Base-by-base conservation (phyloP, 2,888 invertebrate genomes). In the Parasteatoda lunata region DNA sequence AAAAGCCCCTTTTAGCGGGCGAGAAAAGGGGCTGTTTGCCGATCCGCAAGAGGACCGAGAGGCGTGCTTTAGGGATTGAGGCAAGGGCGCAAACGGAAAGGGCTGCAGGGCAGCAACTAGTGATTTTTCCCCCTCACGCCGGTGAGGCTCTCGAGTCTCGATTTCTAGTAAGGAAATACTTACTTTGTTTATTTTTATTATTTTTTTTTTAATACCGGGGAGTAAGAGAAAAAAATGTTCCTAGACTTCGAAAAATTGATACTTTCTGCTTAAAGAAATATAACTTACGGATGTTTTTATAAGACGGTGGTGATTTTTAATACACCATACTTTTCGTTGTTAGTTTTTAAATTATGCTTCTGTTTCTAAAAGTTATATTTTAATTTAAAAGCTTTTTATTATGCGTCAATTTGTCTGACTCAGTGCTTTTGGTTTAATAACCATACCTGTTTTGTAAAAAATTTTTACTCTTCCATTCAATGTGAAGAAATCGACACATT, bases 1-100 rank as follows among this genome's bases (percentile, higher is more conserved):
- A 86, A 86, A 86, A 86, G 85, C 85, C 75, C 80, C 80, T 86
- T 86, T 80, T 80, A 80, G 85, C 13, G 80, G 76, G 52, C 11
- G 59, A 15, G 66, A 68, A 84, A 84, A 72, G 84, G 84, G 77
- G 70, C 70, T 49, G 64, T 78, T 15, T 54, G 9, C 66, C 52
- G 65, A 52, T 52, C 73, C 73, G 59, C 73, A 78, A 59, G 59
- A 71, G 54, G 52, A 68, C 72, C 77, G 5, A 11, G 15, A 47
- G 70, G 64, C 64, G 64, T 71, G 70, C 52, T 64, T 59, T 47
- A 49, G 49, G 69, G 47, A 78, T 13, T 48, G 48, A 66, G 48
- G 75, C 69, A 65, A 47, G 51, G 47, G 52, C 71, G 65, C 9
- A 45, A 49, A 47, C 47, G 9, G 30, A 54, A 30, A 30, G 30